These are phyloP conservation scores for Oligia fasciuncula DNA, from an alignment of 2,888 invertebrate genomes.

Conservation along the genomic window DNA sequence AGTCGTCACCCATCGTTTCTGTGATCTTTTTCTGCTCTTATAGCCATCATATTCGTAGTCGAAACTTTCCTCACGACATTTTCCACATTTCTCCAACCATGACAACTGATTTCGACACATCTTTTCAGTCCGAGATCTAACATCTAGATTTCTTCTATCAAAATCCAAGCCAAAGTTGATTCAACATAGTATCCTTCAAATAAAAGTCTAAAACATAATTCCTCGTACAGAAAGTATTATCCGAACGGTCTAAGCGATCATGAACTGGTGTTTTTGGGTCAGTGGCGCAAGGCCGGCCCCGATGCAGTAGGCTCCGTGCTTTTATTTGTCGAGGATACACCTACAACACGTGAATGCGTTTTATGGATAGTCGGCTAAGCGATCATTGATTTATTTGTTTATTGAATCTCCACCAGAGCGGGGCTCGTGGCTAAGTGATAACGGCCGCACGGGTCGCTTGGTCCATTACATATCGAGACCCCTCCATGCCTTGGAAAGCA, in stretches of 20 bases:
- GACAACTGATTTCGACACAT: neutral
- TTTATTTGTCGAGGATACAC: conserved; percentile 68
- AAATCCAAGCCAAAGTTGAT: conserved; percentile 16
- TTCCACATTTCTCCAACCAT: neutral
- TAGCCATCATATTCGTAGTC: neutral
- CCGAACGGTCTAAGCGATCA: conserved; percentile 62
- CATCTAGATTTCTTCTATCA: neutral
- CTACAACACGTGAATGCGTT: conserved; percentile 56
- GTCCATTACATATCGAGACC: neutral
- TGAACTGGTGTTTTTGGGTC: conserved; percentile 79
- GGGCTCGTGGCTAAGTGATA: neutral
- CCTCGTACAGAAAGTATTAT: conserved; percentile 51
- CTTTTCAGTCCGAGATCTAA: neutral
- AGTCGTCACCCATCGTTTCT: neutral
- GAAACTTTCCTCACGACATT: neutral
- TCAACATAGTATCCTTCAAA: conserved; percentile 35
- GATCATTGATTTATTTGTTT: neutral
- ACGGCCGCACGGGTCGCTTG: neutral
- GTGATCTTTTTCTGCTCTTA: neutral
- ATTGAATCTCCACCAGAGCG: neutral
- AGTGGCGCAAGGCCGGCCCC: conserved; percentile 75
- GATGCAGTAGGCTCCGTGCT: conserved; percentile 61
- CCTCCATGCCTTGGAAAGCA: neutral
- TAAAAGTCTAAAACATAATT: conserved; percentile 51
- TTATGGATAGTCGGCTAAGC: conserved; percentile 48